Evolutionary conservation across 2,113 vertebrate genomes (phyloP), one percentile per base, ranked within the genome.

Genomic region (Crotophaga sulcirostris): DNA sequence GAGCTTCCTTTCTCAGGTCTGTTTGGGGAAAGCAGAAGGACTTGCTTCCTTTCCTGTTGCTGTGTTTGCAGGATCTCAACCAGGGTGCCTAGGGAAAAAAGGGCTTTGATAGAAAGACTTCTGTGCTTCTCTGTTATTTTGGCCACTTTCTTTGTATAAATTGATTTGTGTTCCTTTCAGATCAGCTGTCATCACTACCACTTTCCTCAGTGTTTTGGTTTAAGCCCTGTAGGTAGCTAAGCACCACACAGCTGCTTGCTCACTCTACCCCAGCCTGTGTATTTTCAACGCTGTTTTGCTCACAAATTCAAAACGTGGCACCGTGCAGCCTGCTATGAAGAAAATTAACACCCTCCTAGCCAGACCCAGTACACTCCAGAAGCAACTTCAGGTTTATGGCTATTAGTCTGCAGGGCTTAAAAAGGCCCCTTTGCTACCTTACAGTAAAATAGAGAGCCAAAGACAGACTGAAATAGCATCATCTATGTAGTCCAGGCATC

Each of bases 131-230:
- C 62, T 26, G 3, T 88, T 94, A 42, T 90, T 87, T 93, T 87
- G 75, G 44, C n/a, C 31, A 17, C 44, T 89, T 88, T 49, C 52
- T 63, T 75, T 87, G 87, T 64, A 36, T 87, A 83, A 79, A 75
- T 78, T 54, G n/a, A 56, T 81, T 80, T 75, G 10, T 92, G 62
- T 83, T 95, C 51, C n/a, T 91, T 92, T 93, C 77, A 73, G 31
- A 84, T 89, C 28, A 66, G 70, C 49, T 91, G 74, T 87, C 47
- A 42, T 91, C 25, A 16, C 62, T 84, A 84, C 42, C 40, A 13
- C 16, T 89, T 91, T 84, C 28, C 33, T 67, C 56, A 38, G 0
- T 90, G 70, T 88, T 79, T 84, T 92, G 58, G 16, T 72, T 90
- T 90, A 93, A 83, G 49, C 62, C 24, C 36, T 16, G 23, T 68